These are phyloP conservation scores for Scaptomyza montana DNA, from an alignment of 1,140 invertebrate genomes.

Conservation along the genomic window DNA sequence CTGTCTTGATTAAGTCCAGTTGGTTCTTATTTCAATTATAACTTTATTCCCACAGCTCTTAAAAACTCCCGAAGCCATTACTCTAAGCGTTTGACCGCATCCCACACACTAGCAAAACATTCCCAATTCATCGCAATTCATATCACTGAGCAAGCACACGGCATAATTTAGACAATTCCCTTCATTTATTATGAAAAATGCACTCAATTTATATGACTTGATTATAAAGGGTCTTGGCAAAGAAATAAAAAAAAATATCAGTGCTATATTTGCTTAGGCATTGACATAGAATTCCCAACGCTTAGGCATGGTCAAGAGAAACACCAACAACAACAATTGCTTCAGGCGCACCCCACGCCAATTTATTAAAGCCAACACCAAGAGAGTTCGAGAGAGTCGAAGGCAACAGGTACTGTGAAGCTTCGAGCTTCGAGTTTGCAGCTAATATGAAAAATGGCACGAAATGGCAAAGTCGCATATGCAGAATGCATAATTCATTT, in stretches of 20 bases:
- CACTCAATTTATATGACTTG: conserved; percentile 82
- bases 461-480: conserved; percentile 67
- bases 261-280: conserved; percentile 74
- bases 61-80: background rate
- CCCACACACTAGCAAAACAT: conserved; percentile 4
- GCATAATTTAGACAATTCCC: conserved; percentile 80
- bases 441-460: conserved; percentile 75
- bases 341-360: conserved; percentile 75
- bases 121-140: conserved; percentile 14
- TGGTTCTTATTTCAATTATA: background rate
- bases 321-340: conserved; percentile 34
- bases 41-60: background rate
- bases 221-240: conserved; percentile 69
- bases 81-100: no score
- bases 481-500: conserved; percentile 83
- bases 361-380: conserved; percentile 82
- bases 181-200: conserved; percentile 81
- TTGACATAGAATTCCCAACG: conserved; percentile 47
- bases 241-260: conserved; percentile 5
- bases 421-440: conserved; percentile 6
- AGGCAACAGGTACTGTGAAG: conserved; percentile 19
- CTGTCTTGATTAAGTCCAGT: background rate
- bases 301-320: conserved; percentile 26
- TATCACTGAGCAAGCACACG: conserved; percentile 38
- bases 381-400: conserved; percentile 15